These are phyloP conservation scores for Platalea minor DNA, from an alignment of 2,797 vertebrate species.

Conservation along the genomic window DNA sequence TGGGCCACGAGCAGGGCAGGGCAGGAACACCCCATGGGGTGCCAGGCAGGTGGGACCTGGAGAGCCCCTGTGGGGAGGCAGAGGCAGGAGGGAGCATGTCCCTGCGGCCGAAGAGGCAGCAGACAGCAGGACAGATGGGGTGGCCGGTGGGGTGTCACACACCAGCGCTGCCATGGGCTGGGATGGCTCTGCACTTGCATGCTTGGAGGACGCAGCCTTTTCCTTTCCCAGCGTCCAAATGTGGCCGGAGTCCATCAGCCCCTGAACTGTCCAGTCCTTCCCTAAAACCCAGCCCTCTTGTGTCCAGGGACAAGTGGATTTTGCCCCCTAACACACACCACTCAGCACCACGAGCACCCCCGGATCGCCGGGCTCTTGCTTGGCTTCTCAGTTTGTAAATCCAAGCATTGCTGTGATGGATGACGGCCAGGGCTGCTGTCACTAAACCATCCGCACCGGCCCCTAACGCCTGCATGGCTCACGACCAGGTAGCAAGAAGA, in stretches of 20 bases:
- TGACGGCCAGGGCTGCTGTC: not conserved
- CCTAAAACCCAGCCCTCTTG: not conserved
- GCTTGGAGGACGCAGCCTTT: not conserved
- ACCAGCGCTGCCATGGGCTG: rapidly evolving
- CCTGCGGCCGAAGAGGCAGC: rapidly evolving
- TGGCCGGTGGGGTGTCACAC: not conserved
- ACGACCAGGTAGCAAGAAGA: not conserved
- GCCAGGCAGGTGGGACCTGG: not conserved
- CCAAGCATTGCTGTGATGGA: not conserved
- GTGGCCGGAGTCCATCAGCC: not conserved
- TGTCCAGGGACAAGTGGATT: not conserved
- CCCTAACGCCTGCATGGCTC: not conserved
- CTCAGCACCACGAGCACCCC: rapidly evolving
- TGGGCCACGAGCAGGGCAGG: not conserved
- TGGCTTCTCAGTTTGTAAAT: not conserved
- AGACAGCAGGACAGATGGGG: rapidly evolving
- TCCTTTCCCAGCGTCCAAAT: not conserved
- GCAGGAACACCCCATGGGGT: not conserved
- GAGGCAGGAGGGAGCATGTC: not conserved
- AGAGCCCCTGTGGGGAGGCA: not conserved
- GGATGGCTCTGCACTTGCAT: not conserved
- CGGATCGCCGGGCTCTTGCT: not conserved
- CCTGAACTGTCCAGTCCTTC: not conserved
- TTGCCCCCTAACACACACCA: not conserved
- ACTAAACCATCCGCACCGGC: not conserved